These are phyloP conservation scores for Watsonalla cultraria DNA, from an alignment of 2,888 invertebrate genomes.

Conservation along the genomic window DNA sequence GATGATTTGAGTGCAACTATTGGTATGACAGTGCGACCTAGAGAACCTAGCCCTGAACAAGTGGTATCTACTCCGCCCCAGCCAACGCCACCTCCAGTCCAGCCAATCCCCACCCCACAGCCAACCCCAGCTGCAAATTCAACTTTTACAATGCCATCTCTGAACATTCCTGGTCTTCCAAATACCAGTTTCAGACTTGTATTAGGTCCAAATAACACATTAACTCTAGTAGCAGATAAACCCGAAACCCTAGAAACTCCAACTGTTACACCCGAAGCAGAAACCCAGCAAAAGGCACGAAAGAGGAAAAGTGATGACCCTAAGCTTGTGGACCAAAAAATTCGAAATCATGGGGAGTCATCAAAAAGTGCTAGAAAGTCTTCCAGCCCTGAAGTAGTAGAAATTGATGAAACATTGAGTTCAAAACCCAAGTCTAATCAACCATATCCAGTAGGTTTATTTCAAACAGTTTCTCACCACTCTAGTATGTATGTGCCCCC, in stretches of 20 bases:
- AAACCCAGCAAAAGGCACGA: conserved; percentile 11
- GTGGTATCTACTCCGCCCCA: conserved; percentile 8
- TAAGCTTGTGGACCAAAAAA: neutral
- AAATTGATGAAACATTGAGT: conserved; percentile 24
- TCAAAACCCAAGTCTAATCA: conserved; percentile 7
- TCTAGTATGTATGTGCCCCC: conserved; percentile 22
- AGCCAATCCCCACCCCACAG: conserved; percentile 10
- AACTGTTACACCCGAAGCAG: conserved; percentile 7
- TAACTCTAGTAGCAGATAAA: neutral
- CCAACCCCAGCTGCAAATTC: conserved; percentile 28
- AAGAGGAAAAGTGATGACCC: conserved; percentile 12
- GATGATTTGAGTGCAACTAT: conserved; percentile 11
- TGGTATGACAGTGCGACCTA: conserved; percentile 15
- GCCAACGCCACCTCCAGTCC: conserved; percentile 9
- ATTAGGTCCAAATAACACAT: conserved; percentile 33
- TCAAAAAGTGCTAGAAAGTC: conserved; percentile 6
- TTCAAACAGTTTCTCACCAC: conserved; percentile 48
- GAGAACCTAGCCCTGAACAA: neutral
- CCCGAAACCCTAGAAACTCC: conserved; percentile 2
- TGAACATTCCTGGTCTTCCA: conserved; percentile 56
- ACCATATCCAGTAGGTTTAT: conserved; percentile 68
- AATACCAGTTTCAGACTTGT: conserved; percentile 61
- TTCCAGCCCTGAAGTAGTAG: conserved; percentile 25
- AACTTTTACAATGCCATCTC: conserved; percentile 42
- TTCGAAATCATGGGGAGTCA: too few species aligned